These are phyloP conservation scores for Melanostoma mellinum DNA, from an alignment of 2,888 invertebrate species.

Conservation along the genomic window DNA sequence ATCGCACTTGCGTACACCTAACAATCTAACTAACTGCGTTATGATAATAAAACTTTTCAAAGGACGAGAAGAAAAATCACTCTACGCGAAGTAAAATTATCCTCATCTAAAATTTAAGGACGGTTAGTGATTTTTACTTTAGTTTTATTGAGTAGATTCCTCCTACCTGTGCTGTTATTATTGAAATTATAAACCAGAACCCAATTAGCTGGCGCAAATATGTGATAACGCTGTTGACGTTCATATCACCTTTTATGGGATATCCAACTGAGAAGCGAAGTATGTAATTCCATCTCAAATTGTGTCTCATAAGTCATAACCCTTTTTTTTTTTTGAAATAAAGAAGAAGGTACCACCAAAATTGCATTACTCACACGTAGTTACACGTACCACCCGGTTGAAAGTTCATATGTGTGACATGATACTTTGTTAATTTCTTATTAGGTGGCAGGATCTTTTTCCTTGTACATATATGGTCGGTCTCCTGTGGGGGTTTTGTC, in stretches of 20 bases:
- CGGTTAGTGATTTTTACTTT: slow-evolving; percentile 39
- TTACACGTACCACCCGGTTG: slow-evolving; percentile 14
- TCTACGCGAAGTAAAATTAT: slow-evolving; percentile 30
- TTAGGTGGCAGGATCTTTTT: slow-evolving; percentile 65
- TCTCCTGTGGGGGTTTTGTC: not conserved
- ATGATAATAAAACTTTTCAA: slow-evolving; percentile 51
- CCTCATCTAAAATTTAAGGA: slow-evolving; percentile 49
- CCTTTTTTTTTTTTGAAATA: slow-evolving; percentile 27
- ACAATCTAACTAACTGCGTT: slow-evolving; percentile 63
- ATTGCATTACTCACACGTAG: slow-evolving; percentile 53
- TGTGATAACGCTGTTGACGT: slow-evolving; percentile 7
- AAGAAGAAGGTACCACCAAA: slow-evolving; percentile 2
- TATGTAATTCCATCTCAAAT: slow-evolving; percentile 58
- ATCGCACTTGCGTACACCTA: slow-evolving; percentile 66
- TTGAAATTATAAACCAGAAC: slow-evolving; percentile 11
- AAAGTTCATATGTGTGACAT: slow-evolving; percentile 61
- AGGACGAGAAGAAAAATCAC: slow-evolving; percentile 19
- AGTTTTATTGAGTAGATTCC: slow-evolving; percentile 47
- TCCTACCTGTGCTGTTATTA: slow-evolving; percentile 41
- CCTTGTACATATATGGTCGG: slow-evolving; percentile 2
- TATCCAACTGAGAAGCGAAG: slow-evolving; percentile 27
- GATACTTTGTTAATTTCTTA: slow-evolving; percentile 74
- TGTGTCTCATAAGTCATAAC: slow-evolving; percentile 23
- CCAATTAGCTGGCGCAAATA: slow-evolving; percentile 61
- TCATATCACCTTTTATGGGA: slow-evolving; percentile 12